These are phyloP conservation scores for Ceyx melanurus DNA, from an alignment of 2,113 vertebrate genomes.

Conservation along the genomic window DNA sequence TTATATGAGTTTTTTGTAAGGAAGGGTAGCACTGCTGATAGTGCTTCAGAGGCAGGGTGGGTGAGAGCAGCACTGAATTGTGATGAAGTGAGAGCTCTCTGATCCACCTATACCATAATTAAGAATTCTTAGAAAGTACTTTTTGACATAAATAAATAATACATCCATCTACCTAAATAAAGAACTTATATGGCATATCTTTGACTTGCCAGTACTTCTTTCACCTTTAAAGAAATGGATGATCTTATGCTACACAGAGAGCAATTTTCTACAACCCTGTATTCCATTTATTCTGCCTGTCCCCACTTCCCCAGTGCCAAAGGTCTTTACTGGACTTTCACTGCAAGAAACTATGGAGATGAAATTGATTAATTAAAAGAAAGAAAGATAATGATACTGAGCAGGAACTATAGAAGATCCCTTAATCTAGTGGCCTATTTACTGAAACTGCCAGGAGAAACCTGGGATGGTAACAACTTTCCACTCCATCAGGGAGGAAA, in stretches of 20 bases:
- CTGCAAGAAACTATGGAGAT: neutral
- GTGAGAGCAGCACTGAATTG: neutral
- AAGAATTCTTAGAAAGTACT: neutral
- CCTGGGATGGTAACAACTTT: neutral
- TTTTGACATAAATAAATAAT: neutral
- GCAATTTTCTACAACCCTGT: neutral
- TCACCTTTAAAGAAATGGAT: neutral
- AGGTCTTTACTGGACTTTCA: neutral
- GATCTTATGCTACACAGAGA: neutral
- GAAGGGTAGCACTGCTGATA: neutral
- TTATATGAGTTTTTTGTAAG: neutral
- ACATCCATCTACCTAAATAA: neutral
- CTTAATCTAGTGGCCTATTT: neutral
- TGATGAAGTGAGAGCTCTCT: neutral
- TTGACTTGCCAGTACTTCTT: neutral
- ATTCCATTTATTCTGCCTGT: neutral
- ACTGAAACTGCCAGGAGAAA: neutral
- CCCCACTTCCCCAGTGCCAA: neutral
- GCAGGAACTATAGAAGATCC: neutral
- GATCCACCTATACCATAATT: neutral
- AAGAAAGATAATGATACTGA: neutral
- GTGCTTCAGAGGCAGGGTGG: neutral
- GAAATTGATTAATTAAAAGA: conserved; percentile 3
- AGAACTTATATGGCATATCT: neutral
- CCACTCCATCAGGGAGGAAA: neutral